Conservation (phyloP, 1,140 invertebrate genomes). For the Eumaeus atala region DNA sequence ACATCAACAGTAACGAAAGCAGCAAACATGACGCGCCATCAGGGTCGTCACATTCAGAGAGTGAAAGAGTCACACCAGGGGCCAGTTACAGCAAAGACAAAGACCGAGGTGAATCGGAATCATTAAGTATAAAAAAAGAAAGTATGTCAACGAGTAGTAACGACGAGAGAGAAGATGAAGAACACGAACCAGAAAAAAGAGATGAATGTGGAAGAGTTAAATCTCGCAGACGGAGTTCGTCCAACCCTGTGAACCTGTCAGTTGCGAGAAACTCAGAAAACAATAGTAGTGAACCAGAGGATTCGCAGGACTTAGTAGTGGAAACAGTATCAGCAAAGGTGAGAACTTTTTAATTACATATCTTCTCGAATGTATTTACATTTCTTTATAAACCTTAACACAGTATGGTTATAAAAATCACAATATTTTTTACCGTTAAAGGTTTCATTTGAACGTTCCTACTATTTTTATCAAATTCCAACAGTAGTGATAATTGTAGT, state of each 20-base stretch:
- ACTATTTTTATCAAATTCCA: too few species aligned
- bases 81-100: slow-evolving; percentile 67
- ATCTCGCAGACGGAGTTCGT: slow-evolving; percentile 71
- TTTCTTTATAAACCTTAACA: too few species aligned
- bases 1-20: slow-evolving; percentile 77
- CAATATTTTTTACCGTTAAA: not conserved
- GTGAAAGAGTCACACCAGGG: slow-evolving; percentile 61
- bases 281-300: slow-evolving; percentile 63
- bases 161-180: slow-evolving; percentile 71
- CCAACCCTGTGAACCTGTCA: slow-evolving; percentile 84
- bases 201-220: slow-evolving; percentile 76
- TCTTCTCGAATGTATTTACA: too few species aligned
- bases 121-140: slow-evolving; percentile 68
- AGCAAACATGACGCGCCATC: slow-evolving; percentile 74
- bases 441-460: not conserved
- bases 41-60: slow-evolving; percentile 69
- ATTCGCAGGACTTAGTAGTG: slow-evolving; percentile 69
- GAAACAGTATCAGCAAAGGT: slow-evolving; percentile 70
- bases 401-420: too few species aligned
- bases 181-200: slow-evolving; percentile 70
- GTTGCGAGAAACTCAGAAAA: slow-evolving; percentile 59
- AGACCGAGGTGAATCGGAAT: slow-evolving; percentile 51
- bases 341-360: too few species aligned
- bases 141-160: slow-evolving; percentile 74
- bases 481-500: too few species aligned